Evolutionary conservation across 1,140 invertebrate species (phyloP).

Genomic region (Cecropterus lyciades): DNA sequence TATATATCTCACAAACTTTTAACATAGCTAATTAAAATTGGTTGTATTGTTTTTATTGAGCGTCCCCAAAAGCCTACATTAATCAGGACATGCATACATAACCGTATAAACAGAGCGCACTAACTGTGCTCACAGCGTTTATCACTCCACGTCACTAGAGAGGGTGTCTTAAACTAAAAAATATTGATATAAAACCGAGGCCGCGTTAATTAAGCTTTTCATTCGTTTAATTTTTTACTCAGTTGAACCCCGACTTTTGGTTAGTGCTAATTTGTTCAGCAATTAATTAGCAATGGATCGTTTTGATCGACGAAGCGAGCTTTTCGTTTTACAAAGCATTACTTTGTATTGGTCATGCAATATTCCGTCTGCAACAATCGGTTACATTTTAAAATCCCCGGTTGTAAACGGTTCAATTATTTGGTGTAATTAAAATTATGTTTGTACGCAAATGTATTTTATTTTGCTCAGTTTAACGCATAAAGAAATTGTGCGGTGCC

Average conservation of each 20-base stretch:
- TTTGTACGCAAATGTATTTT: conserved; percentile 5
- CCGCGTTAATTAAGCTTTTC: conserved; percentile 78
- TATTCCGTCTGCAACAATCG: conserved; percentile 8
- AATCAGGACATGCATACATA: not conserved
- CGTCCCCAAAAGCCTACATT: too few species aligned
- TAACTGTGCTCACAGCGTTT: conserved; percentile 32
- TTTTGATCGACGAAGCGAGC: conserved; percentile 67
- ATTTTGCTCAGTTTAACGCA: conserved; percentile 13
- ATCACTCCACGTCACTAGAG: conserved; percentile 44
- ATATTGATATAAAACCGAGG: conserved; percentile 77
- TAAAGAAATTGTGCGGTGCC: conserved; percentile 28
- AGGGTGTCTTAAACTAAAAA: conserved; percentile 81
- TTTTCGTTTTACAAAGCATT: conserved; percentile 36
- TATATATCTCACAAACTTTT: too few species aligned
- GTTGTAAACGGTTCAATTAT: conserved; percentile 29
- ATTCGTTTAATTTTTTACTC: conserved; percentile 78
- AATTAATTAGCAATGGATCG: conserved; percentile 78
- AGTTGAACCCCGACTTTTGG: conserved; percentile 67
- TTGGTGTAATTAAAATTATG: conserved; percentile 29
- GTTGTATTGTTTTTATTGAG: too few species aligned
- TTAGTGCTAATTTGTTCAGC: conserved; percentile 74
- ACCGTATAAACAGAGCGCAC: not conserved
- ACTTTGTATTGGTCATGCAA: conserved; percentile 44
- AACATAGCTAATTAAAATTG: too few species aligned
- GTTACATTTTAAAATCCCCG: not conserved